A percentile compares a stretch with the other conserved stretches of the same genome.
Conservation (phyloP, 1,140 invertebrate species). For the Zaprionus lachaisei region DNA sequence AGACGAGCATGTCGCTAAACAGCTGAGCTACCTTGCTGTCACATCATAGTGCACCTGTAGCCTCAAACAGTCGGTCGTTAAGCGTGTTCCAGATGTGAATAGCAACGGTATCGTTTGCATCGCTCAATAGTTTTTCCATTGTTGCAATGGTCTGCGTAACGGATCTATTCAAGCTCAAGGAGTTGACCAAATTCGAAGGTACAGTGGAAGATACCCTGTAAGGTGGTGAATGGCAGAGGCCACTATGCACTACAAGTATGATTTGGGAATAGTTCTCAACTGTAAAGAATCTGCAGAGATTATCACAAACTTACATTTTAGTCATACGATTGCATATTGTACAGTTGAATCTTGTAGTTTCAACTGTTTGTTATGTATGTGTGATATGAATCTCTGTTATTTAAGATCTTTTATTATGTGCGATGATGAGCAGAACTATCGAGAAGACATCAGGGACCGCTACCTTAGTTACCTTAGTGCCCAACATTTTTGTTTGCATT, state of each 20-base stretch:
- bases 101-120: conserved; percentile 30
- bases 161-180: conserved; percentile 31
- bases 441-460: no score
- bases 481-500: no score
- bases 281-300: background rate
- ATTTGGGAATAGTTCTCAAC: background rate
- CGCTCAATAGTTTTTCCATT: conserved; percentile 16
- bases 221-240: background rate
- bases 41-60: background rate
- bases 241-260: background rate
- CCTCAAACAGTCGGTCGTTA: conserved; percentile 49
- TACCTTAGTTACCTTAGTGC: no score
- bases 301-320: no score
- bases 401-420: no score
- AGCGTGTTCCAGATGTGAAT: conserved; percentile 54
- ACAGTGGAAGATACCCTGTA: background rate
- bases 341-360: no score
- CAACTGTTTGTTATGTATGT: no score
- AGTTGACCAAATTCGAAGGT: conserved; percentile 26
- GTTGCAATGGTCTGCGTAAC: conserved; percentile 13
- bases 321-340: no score
- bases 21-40: conserved; percentile 7
- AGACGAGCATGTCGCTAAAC: conserved; percentile 23
- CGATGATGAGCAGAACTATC: no score
- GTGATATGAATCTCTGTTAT: no score